A percentile compares a stretch with the other conserved stretches of the same genome.
phyloP scores from a whole-genome alignment of 1,140 invertebrate species.

The Pseudomyrmex gracilis region DNA sequence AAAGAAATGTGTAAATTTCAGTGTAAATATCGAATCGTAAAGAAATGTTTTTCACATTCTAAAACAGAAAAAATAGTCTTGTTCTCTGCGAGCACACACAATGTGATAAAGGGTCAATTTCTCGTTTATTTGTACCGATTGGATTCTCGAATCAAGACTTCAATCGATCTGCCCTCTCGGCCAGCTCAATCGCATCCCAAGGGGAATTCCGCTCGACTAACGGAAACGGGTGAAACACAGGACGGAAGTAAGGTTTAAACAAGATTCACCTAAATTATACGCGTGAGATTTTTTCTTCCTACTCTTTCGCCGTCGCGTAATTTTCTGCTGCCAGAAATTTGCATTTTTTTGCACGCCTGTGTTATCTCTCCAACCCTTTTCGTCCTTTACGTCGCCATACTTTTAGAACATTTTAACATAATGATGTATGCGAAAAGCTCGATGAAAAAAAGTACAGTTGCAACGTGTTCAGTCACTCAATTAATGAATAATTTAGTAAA shows the following conservation, averaged over 20 bases:
- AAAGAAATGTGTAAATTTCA: conserved; percentile 2
- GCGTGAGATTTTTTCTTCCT: conserved; percentile 10
- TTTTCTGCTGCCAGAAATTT: conserved; percentile 32
- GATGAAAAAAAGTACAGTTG: background rate
- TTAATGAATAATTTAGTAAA: background rate
- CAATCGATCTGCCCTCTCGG: conserved; percentile 44
- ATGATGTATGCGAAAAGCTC: background rate
- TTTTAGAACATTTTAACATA: conserved; percentile 25
- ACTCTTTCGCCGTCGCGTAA: background rate
- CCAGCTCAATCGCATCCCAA: conserved; percentile 64
- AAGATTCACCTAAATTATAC: conserved; percentile 51
- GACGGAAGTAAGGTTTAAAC: conserved; percentile 50
- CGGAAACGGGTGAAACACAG: conserved; percentile 21
- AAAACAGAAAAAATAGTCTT: background rate
- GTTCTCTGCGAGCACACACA: background rate
- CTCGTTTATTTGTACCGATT: conserved; percentile 57
- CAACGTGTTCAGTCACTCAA: background rate
- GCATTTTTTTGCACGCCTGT: conserved; percentile 41
- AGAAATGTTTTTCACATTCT: conserved; percentile 18
- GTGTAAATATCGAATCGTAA: too few species aligned
- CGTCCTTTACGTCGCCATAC: conserved; percentile 9
- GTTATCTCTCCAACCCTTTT: conserved; percentile 9
- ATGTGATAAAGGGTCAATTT: conserved; percentile 54
- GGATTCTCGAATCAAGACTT: conserved; percentile 52
- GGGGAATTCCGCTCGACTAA: conserved; percentile 42